These are phyloP conservation scores for Epizoanthus ramosus DNA, from an alignment of 92 coral and sea anemone genomes.

Conservation along the genomic window DNA sequence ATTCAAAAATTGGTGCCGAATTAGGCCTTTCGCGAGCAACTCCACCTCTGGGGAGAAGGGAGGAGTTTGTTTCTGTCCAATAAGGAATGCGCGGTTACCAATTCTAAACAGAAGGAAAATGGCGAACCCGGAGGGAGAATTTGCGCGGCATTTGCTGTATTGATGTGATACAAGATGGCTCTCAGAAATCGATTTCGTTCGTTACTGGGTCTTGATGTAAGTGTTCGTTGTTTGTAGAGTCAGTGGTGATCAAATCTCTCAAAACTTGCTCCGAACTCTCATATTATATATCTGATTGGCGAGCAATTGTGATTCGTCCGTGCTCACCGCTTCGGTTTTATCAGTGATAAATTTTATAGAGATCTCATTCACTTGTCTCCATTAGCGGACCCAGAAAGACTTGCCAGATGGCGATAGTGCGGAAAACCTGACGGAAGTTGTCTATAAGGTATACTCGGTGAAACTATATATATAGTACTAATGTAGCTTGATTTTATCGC, in stretches of 20 bases:
- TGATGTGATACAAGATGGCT: slow-evolving; percentile 58
- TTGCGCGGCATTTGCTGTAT: neutral
- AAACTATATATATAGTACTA: too few relatives aligned
- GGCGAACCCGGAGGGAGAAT: neutral
- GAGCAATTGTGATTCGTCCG: too few relatives aligned
- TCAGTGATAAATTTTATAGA: neutral
- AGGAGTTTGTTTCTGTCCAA: neutral
- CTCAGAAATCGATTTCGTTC: slow-evolving; percentile 86
- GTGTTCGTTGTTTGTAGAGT: slow-evolving; percentile 19
- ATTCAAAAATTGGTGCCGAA: too few relatives aligned
- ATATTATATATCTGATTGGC: neutral
- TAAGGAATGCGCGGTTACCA: slow-evolving; percentile 32
- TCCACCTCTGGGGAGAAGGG: slow-evolving; percentile 20
- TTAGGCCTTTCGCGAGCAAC: neutral
- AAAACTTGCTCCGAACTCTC: neutral
- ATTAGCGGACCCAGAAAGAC: slow-evolving; percentile 79
- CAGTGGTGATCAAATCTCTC: neutral
- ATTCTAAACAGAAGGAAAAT: slow-evolving; percentile 1
- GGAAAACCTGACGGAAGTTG: slow-evolving; percentile 75
- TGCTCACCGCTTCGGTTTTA: slow-evolving; percentile 4
- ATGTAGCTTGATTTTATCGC: too few relatives aligned
- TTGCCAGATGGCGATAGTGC: slow-evolving; percentile 65
- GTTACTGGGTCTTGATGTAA: slow-evolving; percentile 90
- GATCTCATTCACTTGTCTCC: neutral
- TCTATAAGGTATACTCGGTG: slow-evolving; percentile 64